Conservation (phyloP, 2,113 vertebrate genomes). For the Tragelaphus imberbis region DNA sequence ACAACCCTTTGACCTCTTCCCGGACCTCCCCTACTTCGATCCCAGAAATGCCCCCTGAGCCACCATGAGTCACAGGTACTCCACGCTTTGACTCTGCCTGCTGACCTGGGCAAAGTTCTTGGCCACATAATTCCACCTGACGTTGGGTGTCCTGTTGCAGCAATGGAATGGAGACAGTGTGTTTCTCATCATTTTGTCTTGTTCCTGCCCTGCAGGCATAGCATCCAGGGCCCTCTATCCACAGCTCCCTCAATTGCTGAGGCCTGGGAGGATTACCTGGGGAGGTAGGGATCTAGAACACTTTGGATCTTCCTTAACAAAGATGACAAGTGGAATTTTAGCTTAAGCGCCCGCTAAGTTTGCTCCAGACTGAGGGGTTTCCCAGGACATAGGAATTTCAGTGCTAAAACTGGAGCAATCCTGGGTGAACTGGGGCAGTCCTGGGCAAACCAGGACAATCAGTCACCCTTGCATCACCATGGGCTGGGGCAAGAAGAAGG, state of each 20-base stretch:
- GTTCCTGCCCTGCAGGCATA: not conserved
- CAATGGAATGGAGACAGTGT: not conserved
- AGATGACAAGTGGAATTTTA: not conserved
- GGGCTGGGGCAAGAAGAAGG: not conserved
- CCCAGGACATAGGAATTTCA: not conserved
- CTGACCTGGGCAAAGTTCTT: constrained; percentile 86
- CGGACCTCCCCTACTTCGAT: not conserved
- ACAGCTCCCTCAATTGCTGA: not conserved
- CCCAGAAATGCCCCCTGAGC: not conserved
- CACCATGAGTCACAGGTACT: not conserved
- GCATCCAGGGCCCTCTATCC: not conserved
- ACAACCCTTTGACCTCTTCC: not conserved
- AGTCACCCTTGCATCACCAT: not conserved
- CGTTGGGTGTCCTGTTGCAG: constrained; percentile 78
- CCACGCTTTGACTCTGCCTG: not conserved
- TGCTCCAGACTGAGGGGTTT: not conserved
- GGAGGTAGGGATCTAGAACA: not conserved
- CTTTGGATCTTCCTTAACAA: not conserved
- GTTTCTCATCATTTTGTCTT: not conserved
- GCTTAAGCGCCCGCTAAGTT: not conserved
- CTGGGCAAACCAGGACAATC: not conserved
- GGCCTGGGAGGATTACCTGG: not conserved
- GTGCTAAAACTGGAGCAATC: not conserved
- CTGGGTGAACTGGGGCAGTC: not conserved
- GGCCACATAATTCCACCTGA: constrained; percentile 88